Base-by-base conservation (phyloP, 2,113 vertebrate species). In the Muntiacus muntjak region DNA sequence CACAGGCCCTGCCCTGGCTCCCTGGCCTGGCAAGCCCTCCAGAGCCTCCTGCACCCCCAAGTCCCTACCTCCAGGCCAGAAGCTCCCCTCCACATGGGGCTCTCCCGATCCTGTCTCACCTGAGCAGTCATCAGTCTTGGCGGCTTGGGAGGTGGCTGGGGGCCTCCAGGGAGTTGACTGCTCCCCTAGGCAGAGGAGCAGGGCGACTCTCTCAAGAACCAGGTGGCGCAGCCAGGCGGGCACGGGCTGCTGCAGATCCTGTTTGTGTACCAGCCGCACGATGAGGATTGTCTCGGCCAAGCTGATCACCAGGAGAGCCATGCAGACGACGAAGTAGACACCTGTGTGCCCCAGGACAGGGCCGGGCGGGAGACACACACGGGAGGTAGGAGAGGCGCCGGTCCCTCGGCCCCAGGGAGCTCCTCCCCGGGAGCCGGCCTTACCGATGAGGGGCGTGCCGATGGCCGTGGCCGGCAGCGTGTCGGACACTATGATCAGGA, bases 401-500 rank as follows among this genome's bases (percentile, higher is more conserved):
- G 54, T 5, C 4, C 85, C 36, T 43, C 0, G 2, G 85, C 12
- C 67, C 76, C 14, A 1, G 23, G 1, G 33, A 21, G 30, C 21
- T 11, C 62, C 13, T 11, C 79, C 45, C 30, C 16, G 1, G 40
- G 50, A 55, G 55, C 5, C 1, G 45, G 47, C 30, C 52, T 2
- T 99, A 99, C 99, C 99, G 97, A 99, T 99, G 90, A 99, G 98
- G 0, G 99, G 99, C 0, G 99, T 99, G 94, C 99, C 99, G 0
- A 99, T 99, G 1, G 99, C 99, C 0, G 99, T 99, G 57, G 99
- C 99, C 0, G 99, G 99, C 94, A 99, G 98, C 0, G 99, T 99
- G 98, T 99, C 99, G 0, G 99, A 99, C 3, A 99, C 99, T 0
- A 99, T 99, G 98, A 99, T 99, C 97, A 99, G 99, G 98, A 99